These are phyloP conservation scores for Spinus olivaceus DNA, from an alignment of 2,797 vertebrate genomes.

Conservation along the genomic window DNA sequence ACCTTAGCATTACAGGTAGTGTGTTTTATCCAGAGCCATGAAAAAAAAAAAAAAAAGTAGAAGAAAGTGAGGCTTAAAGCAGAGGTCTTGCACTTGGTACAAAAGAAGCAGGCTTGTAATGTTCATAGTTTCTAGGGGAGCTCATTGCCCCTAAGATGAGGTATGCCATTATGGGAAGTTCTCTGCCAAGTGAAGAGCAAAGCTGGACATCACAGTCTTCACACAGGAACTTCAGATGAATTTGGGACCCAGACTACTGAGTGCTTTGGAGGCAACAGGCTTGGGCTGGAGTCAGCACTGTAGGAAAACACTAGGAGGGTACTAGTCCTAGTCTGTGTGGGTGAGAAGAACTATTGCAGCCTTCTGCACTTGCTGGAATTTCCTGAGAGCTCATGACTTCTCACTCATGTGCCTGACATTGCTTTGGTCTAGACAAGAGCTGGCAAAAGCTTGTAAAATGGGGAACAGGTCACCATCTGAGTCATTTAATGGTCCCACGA, in stretches of 20 bases:
- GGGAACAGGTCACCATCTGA: background rate
- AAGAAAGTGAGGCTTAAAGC: background rate
- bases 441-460: background rate
- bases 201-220: background rate
- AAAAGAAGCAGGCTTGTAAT: background rate
- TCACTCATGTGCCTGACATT: background rate
- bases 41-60: background rate
- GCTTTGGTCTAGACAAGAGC: background rate
- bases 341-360: background rate
- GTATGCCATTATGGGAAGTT: background rate
- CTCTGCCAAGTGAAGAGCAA: background rate
- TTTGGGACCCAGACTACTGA: background rate
- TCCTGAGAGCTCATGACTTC: background rate
- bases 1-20: background rate
- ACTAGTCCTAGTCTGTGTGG: background rate
- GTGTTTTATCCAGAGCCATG: background rate
- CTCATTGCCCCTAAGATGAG: background rate
- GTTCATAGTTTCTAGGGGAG: background rate
- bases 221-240: background rate
- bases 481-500: background rate
- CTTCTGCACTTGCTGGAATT: background rate
- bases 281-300: background rate
- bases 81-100: background rate
- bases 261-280: background rate
- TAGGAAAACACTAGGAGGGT: background rate